Evolutionary conservation across 2,113 vertebrate genomes (phyloP).

Genomic region (cat (Felis catus)): F.catus_Fca126_mat1.0 CM031424.1:41027001-41027500

Average conservation of each 20-base stretch:
- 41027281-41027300: background rate
- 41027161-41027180: background rate
- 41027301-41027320: background rate
- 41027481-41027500: background rate
- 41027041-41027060: background rate
- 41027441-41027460: background rate
- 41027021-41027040: background rate
- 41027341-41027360: background rate
- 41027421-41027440: background rate
- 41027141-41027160: background rate
- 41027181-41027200: background rate
- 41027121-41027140: background rate
- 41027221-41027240: background rate
- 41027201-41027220: background rate
- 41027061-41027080: background rate
- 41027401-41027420: background rate
- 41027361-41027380: background rate
- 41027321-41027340: background rate
- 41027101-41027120: background rate
- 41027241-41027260: background rate
- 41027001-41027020: background rate
- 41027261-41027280: background rate
- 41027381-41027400: background rate
- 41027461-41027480: background rate
- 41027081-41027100: background rate